Percentiles rank a stretch among this genome's conserved stretches.
Evolutionary conservation across 2,888 invertebrate species (phyloP).

Genomic region (Heteropelma amictum): DNA sequence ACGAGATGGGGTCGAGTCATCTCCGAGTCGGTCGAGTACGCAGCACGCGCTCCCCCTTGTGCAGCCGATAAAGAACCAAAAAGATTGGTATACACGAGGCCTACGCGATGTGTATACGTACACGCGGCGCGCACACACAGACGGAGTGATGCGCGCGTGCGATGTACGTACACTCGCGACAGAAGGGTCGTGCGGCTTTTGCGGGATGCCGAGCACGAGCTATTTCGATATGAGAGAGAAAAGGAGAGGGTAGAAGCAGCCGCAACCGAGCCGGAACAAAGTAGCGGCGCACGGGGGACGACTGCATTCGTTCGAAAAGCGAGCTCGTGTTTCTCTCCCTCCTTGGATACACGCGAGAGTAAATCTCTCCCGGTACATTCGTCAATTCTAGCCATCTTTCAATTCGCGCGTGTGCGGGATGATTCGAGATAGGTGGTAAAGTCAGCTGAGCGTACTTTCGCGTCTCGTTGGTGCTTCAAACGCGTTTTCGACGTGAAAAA

Average conservation of each 20-base stretch:
- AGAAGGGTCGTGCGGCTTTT: constrained; percentile 52
- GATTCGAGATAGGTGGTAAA: constrained; percentile 8
- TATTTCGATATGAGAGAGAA: constrained; percentile 41
- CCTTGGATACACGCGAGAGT: constrained; percentile 36
- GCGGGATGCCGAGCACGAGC: constrained; percentile 50
- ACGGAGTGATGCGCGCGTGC: not conserved
- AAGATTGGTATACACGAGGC: constrained; percentile 32
- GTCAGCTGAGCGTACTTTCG: not conserved
- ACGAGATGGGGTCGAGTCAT: constrained; percentile 62
- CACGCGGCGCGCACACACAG: not conserved
- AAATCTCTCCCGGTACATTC: constrained; percentile 50
- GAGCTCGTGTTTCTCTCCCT: constrained; percentile 45
- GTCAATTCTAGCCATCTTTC: constrained; percentile 33
- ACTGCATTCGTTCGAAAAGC: constrained; percentile 48
- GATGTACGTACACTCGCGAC: constrained; percentile 9
- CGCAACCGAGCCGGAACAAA: constrained; percentile 52
- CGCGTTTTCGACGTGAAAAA: not conserved
- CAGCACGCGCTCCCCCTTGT: constrained; percentile 51
- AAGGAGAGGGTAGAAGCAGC: constrained; percentile 25
- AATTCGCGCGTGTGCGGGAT: not conserved
- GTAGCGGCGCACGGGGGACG: constrained; percentile 51
- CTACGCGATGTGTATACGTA: not conserved
- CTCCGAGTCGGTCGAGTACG: constrained; percentile 56
- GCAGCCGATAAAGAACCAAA: constrained; percentile 54
- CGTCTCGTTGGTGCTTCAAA: not conserved